phyloP scores from a whole-genome alignment of 2,888 invertebrate genomes.

The Protonemura montana region DNA sequence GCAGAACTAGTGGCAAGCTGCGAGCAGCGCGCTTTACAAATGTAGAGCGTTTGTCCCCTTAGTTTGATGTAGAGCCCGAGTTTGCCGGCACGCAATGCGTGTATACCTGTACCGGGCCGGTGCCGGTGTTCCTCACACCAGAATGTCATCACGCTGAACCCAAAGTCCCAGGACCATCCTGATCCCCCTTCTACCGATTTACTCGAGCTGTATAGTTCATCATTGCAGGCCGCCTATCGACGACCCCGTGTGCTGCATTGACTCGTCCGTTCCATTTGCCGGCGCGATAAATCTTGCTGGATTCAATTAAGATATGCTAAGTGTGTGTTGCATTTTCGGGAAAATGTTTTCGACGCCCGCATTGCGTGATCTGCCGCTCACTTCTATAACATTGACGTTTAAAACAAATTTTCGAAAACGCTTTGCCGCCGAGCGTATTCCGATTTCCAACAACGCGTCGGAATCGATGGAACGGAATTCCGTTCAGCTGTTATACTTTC shows the following conservation, averaged over 20 bases:
- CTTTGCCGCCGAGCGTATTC: neutral
- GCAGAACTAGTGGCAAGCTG: neutral
- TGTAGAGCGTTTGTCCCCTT: neutral
- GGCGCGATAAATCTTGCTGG: constrained; percentile 36
- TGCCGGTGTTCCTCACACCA: neutral
- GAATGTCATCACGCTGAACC: neutral
- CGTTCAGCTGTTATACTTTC: neutral
- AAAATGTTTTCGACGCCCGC: constrained; percentile 15
- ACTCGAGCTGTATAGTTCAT: neutral
- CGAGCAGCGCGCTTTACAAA: neutral
- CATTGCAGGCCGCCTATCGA: neutral
- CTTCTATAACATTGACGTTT: neutral
- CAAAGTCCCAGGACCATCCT: neutral
- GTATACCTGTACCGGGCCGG: neutral
- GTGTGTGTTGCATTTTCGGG: neutral
- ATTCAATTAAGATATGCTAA: constrained; percentile 43
- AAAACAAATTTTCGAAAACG: constrained; percentile 17
- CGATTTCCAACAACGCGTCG: neutral
- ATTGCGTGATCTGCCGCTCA: neutral
- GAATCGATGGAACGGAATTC: neutral
- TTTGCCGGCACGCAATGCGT: neutral
- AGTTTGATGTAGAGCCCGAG: neutral
- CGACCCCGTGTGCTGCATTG: constrained; percentile 2
- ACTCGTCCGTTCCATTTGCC: neutral
- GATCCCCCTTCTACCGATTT: neutral